A percentile compares a stretch with the other conserved stretches of the same genome.
These are phyloP conservation scores for Leucophenga maculata DNA, from an alignment of 2,888 invertebrate genomes.

Conservation along the genomic window DNA sequence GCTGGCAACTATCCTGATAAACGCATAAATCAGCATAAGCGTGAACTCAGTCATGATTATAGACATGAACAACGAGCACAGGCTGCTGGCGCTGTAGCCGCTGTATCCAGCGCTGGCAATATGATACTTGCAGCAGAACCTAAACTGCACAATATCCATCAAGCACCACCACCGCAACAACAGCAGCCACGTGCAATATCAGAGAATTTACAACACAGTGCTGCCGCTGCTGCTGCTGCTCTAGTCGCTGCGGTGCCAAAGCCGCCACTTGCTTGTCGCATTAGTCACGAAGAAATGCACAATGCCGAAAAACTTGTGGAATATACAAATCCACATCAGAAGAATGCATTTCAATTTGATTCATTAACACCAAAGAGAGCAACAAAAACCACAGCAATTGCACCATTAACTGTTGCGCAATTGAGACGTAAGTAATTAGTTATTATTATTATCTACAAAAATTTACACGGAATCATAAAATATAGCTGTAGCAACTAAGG, in stretches of 20 bases:
- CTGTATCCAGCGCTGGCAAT: not conserved
- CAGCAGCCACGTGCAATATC: constrained; percentile 30
- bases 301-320: constrained; percentile 72
- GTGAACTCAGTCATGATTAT: constrained; percentile 3
- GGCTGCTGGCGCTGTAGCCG: not conserved
- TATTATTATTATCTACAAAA: not conserved
- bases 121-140: not conserved
- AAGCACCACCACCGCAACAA: constrained; percentile 24
- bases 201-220: constrained; percentile 1
- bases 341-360: constrained; percentile 72
- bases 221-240: constrained; percentile 8
- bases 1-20: not conserved
- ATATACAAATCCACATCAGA: constrained; percentile 68
- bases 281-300: constrained; percentile 64
- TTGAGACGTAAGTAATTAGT: not conserved
- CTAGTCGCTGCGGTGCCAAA: constrained; percentile 10
- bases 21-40: constrained; percentile 12
- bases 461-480: too few relatives aligned
- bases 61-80: not conserved
- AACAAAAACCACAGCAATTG: constrained; percentile 53
- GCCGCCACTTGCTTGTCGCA: constrained; percentile 5
- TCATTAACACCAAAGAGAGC: constrained; percentile 71
- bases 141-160: not conserved
- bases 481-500: too few relatives aligned
- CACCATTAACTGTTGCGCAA: constrained; percentile 14